Conservation (phyloP, 2,888 invertebrate species). For the Morpho helenor region DNA sequence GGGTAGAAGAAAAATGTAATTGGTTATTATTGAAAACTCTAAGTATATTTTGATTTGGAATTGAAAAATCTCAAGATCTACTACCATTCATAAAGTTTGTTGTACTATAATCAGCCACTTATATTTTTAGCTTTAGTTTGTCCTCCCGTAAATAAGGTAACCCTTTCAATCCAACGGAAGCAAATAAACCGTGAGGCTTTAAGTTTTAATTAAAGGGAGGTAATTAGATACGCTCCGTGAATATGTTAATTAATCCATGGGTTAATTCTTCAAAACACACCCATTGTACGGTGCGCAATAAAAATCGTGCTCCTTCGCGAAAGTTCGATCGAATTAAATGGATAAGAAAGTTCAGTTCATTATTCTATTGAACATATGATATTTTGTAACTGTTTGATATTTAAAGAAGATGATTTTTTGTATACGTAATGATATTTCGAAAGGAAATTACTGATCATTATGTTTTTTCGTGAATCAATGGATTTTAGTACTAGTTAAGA, state of each 20-base stretch:
- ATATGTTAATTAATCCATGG: slow-evolving; percentile 73
- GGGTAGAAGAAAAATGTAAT: no score
- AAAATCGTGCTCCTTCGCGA: slow-evolving; percentile 41
- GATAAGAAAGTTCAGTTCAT: slow-evolving; percentile 15
- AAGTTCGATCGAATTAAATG: slow-evolving; percentile 13
- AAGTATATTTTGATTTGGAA: no score
- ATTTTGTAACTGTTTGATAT: slow-evolving; percentile 9
- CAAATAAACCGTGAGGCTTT: slow-evolving; percentile 65
- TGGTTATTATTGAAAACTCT: no score
- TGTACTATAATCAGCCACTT: background rate
- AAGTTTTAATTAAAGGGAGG: slow-evolving; percentile 71
- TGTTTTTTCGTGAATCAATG: no score
- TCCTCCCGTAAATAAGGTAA: slow-evolving; percentile 29
- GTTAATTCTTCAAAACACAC: slow-evolving; percentile 69
- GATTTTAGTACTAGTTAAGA: no score
- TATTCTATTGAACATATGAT: slow-evolving; percentile 4
- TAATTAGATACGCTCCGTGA: slow-evolving; percentile 72
- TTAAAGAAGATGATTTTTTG: slow-evolving; percentile 4
- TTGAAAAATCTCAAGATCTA: background rate
- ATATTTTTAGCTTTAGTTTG: slow-evolving; percentile 20
- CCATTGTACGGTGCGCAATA: slow-evolving; percentile 65
- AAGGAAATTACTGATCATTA: no score
- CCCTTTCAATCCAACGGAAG: slow-evolving; percentile 43
- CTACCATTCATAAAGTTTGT: background rate
- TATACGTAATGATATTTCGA: no score